Evolutionary conservation across 2,888 invertebrate genomes (phyloP).

Genomic region (Agrotis segetum): DNA sequence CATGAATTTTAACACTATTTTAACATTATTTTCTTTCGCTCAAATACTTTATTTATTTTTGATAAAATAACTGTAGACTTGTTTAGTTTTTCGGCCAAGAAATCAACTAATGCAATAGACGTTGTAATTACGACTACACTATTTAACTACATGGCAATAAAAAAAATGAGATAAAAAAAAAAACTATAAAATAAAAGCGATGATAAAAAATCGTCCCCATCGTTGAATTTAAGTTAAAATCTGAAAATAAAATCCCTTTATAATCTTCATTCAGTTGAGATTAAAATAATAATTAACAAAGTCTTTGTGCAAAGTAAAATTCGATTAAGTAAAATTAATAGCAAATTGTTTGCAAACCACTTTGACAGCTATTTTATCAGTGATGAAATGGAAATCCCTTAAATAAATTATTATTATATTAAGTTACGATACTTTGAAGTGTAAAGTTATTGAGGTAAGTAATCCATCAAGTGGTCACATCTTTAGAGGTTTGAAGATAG

Average conservation of each 20-base stretch:
- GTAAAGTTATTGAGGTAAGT: not conserved
- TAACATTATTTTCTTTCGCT: too few relatives aligned
- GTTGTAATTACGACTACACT: too few relatives aligned
- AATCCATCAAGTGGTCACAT: too few relatives aligned
- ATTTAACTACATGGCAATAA: too few relatives aligned
- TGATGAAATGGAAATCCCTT: constrained; percentile 16
- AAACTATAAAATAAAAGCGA: too few relatives aligned
- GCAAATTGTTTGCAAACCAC: constrained; percentile 32
- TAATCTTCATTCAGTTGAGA: constrained; percentile 34
- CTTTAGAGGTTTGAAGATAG: not conserved
- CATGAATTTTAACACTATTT: too few relatives aligned
- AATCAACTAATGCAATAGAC: too few relatives aligned
- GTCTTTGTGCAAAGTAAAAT: constrained; percentile 45
- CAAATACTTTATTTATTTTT: too few relatives aligned
- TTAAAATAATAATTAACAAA: constrained; percentile 36
- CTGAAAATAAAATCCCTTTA: constrained; percentile 17
- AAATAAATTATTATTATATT: constrained; percentile 15
- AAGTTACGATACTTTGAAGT: constrained; percentile 17
- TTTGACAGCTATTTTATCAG: constrained; percentile 40
- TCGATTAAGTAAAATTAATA: constrained; percentile 41
- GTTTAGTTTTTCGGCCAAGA: too few relatives aligned
- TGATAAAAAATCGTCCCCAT: too few relatives aligned
- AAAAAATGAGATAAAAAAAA: too few relatives aligned
- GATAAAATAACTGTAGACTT: too few relatives aligned
- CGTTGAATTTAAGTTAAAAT: not conserved